Evolutionary conservation across 2,113 vertebrate genomes (phyloP).

Genomic region (Esox niger): DNA sequence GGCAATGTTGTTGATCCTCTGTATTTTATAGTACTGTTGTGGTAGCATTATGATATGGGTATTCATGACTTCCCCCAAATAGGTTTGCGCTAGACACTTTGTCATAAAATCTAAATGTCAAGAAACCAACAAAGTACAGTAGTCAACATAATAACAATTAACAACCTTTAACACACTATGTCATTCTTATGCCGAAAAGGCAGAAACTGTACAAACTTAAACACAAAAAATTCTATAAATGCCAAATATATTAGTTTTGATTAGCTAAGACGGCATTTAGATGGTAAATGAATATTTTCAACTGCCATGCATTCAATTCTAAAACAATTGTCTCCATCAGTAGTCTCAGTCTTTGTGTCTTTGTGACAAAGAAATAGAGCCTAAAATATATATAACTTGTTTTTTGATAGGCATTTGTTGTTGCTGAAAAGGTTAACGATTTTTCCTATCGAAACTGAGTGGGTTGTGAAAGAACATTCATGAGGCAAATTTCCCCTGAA

Average conservation of each 20-base stretch:
- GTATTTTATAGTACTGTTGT: too few species aligned
- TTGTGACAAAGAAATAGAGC: constrained; percentile 23
- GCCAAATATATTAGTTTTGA: neutral
- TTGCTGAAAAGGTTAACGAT: constrained; percentile 91
- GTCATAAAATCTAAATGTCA: neutral
- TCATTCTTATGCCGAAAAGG: neutral
- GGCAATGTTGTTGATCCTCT: too few species aligned
- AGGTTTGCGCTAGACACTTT: too few species aligned
- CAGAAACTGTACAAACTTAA: neutral
- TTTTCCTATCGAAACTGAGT: constrained; percentile 97
- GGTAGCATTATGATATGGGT: too few species aligned
- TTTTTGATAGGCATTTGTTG: constrained; percentile 68
- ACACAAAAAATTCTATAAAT: too few species aligned
- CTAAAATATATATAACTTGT: constrained; percentile 21
- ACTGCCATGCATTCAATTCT: neutral
- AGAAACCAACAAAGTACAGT: neutral
- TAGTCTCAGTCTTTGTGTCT: neutral
- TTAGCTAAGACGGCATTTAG: neutral
- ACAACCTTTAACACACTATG: neutral
- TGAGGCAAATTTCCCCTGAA: constrained; percentile 94
- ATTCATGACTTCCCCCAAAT: too few species aligned
- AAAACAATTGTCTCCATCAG: neutral
- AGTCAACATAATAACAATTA: too few species aligned
- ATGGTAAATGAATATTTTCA: neutral
- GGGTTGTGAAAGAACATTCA: constrained; percentile 95